Evolutionary conservation across 35 echinoderm and acorn worm species (phyloP).

Genomic region (Anneissia japonica): DNA sequence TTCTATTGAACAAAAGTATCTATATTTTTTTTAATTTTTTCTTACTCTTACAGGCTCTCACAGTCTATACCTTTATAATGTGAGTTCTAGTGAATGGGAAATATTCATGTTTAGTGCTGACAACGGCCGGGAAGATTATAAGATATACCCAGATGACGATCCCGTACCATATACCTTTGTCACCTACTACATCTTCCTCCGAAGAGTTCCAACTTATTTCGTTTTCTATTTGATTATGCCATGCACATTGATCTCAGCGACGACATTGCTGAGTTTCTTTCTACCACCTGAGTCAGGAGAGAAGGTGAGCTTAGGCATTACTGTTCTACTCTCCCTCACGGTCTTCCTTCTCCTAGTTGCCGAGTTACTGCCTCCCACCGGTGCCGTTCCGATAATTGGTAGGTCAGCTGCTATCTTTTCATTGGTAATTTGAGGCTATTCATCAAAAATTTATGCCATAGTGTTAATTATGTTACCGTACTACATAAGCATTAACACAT

Average conservation of each 20-base stretch:
- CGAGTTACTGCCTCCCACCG: slow-evolving; percentile 82
- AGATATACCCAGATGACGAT: slow-evolving; percentile 64
- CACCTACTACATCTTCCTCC: slow-evolving; percentile 64
- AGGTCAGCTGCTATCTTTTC: not conserved
- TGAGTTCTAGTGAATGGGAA: slow-evolving; percentile 79
- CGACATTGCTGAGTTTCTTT: slow-evolving; percentile 91
- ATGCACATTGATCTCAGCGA: slow-evolving; percentile 73
- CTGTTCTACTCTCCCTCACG: slow-evolving; percentile 80
- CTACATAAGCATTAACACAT: too few relatives aligned
- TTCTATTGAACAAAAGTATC: too few relatives aligned
- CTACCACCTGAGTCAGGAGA: slow-evolving; percentile 92
- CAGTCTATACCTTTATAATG: slow-evolving; percentile 40
- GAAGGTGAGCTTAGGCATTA: slow-evolving; percentile 91
- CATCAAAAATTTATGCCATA: too few relatives aligned
- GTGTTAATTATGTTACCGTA: too few relatives aligned
- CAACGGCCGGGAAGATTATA: slow-evolving; percentile 37
- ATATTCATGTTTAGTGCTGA: slow-evolving; percentile 49
- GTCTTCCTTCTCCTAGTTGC: slow-evolving; percentile 88
- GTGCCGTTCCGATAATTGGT: slow-evolving; percentile 87
- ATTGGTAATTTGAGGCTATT: too few relatives aligned
- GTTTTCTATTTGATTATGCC: slow-evolving; percentile 99
- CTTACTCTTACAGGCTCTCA: slow-evolving; percentile 46
- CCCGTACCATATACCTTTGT: slow-evolving; percentile 58
- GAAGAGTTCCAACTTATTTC: slow-evolving; percentile 74
- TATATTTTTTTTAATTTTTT: not conserved